A percentile compares a stretch with the other conserved stretches of the same genome.
Conservation (phyloP, 2,888 invertebrate genomes). For the Halictus quadricinctus region DNA sequence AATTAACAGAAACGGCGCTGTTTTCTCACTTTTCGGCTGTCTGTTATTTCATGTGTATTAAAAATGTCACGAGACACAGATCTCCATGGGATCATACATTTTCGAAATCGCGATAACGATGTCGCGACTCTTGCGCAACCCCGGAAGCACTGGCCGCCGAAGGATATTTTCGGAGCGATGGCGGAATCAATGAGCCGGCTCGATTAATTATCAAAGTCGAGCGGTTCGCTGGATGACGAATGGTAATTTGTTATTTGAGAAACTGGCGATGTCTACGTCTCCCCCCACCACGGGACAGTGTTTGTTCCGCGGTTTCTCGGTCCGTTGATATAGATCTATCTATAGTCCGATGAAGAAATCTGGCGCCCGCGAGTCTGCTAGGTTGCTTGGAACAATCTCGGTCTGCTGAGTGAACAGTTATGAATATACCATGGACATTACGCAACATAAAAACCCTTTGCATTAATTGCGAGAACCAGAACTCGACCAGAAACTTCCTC, state of each 20-base stretch:
- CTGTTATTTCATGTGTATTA: not conserved
- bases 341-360: constrained; percentile 20
- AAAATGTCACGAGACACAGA: not conserved
- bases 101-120: constrained; percentile 24
- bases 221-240: not conserved
- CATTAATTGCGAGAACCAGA: not conserved
- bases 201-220: constrained; percentile 28
- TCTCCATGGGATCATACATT: not conserved
- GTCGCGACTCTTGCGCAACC: constrained; percentile 13
- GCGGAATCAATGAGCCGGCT: constrained; percentile 1
- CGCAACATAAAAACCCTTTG: not conserved
- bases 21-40: too few relatives aligned
- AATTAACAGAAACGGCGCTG: too few relatives aligned
- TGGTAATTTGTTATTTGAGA: constrained; percentile 18
- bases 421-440: not conserved
- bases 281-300: not conserved
- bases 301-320: constrained; percentile 10
- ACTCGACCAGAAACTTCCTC: not conserved
- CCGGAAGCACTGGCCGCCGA: constrained; percentile 26
- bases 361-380: constrained; percentile 5
- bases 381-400: constrained; percentile 6
- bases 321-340: constrained; percentile 21
- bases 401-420: not conserved
- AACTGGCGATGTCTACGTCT: constrained; percentile 14
- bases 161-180: constrained; percentile 13